Evolutionary conservation across 2,113 vertebrate species (phyloP).

Genomic region (Cairina moschata): DNA sequence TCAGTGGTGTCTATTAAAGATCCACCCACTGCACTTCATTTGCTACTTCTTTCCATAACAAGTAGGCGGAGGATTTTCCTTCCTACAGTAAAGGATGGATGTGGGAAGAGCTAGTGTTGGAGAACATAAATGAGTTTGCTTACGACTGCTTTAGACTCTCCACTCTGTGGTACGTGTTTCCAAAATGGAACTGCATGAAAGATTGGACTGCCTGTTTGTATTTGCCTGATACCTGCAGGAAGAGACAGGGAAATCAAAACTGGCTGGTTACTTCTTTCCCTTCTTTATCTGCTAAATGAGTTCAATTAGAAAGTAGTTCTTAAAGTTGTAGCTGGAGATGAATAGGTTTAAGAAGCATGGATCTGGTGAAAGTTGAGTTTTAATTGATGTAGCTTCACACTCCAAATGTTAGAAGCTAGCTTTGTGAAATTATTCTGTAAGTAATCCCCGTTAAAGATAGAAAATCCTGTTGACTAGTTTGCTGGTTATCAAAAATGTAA

Average conservation of each 20-base stretch:
- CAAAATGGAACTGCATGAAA: background rate
- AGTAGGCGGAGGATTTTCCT: background rate
- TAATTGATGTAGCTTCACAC: background rate
- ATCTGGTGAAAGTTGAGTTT: background rate
- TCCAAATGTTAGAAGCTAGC: background rate
- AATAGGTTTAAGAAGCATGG: background rate
- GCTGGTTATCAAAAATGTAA: background rate
- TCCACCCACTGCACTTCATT: background rate
- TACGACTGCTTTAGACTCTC: rapidly evolving
- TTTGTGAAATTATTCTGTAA: background rate
- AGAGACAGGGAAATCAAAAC: background rate
- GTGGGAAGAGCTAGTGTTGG: background rate
- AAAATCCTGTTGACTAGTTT: background rate
- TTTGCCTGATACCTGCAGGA: background rate
- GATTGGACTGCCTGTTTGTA: background rate
- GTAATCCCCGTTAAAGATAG: background rate
- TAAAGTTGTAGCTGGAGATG: background rate
- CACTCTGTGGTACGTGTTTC: background rate
- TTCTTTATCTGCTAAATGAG: background rate
- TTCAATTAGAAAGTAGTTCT: background rate
- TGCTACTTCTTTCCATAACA: rapidly evolving
- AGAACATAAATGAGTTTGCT: background rate
- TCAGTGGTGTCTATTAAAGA: background rate
- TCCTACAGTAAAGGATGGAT: background rate
- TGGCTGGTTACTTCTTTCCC: background rate